Evolutionary conservation across 1,140 invertebrate genomes (phyloP).

Genomic region (Sarcophaga peregrina): DNA sequence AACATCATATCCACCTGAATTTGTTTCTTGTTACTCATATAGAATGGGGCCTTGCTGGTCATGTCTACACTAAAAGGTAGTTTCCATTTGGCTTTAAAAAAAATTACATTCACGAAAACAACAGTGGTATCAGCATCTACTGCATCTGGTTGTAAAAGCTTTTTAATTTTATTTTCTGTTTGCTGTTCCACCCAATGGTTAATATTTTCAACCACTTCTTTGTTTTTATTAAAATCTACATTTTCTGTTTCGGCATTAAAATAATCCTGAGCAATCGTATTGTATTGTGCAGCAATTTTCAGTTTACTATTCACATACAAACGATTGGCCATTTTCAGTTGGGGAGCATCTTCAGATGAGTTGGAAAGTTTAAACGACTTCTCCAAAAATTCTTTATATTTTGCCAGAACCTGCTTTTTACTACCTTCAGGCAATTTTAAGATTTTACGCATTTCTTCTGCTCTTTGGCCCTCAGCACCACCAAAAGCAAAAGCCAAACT

Average conservation of each 20-base stretch:
- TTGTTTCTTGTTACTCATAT: neutral
- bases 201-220: too few species aligned
- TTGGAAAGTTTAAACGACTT: conserved; percentile 32
- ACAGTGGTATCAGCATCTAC: conserved; percentile 26
- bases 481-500: conserved; percentile 70
- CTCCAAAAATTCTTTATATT: conserved; percentile 54
- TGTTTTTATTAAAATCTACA: too few species aligned
- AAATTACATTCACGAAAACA: conserved; percentile 45
- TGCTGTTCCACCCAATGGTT: too few species aligned
- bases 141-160: too few species aligned
- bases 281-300: too few species aligned
- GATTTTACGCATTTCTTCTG: conserved; percentile 65
- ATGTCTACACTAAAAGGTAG: conserved; percentile 13
- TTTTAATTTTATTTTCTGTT: too few species aligned
- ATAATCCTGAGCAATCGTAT: too few species aligned
- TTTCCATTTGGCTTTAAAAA: conserved; percentile 46
- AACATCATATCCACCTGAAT: conserved; percentile 43
- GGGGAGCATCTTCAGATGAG: conserved; percentile 26
- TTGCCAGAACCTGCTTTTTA: conserved; percentile 46
- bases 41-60: conserved; percentile 12
- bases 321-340: conserved; percentile 51
- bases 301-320: conserved; percentile 57
- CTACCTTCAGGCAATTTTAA: conserved; percentile 57
- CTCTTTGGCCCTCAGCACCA: conserved; percentile 69
- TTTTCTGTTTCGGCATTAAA: too few species aligned